These are phyloP conservation scores for Esox niger DNA, from an alignment of 2,113 vertebrate species.

Conservation along the genomic window DNA sequence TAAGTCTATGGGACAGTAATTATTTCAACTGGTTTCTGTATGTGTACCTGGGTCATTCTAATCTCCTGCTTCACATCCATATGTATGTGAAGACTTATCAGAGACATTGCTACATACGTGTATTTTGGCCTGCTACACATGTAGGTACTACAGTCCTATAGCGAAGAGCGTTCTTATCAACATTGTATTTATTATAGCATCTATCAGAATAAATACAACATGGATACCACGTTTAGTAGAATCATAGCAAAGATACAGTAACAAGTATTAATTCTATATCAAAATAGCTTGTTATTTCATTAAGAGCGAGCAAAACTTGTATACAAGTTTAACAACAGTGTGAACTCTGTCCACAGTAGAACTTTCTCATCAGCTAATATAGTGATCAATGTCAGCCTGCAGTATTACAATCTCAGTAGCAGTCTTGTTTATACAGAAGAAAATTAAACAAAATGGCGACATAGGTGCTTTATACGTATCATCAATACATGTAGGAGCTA, in stretches of 20 bases:
- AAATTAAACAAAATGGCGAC: slow-evolving; percentile 34
- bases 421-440: slow-evolving; percentile 60
- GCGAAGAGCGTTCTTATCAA: slow-evolving; percentile 40
- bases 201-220: slow-evolving; percentile 63
- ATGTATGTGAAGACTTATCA: not conserved
- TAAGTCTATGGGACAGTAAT: not conserved
- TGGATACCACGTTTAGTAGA: slow-evolving; percentile 51
- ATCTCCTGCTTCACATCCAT: not conserved
- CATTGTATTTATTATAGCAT: slow-evolving; percentile 60
- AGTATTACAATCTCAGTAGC: slow-evolving; percentile 57
- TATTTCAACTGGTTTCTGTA: slow-evolving; percentile 8
- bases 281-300: slow-evolving; percentile 46
- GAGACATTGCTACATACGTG: not conserved
- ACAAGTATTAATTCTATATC: slow-evolving; percentile 48
- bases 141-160: slow-evolving; percentile 21
- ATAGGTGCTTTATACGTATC: slow-evolving; percentile 40
- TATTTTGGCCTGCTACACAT: slow-evolving; percentile 5
- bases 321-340: slow-evolving; percentile 4
- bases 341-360: slow-evolving; percentile 48
- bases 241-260: slow-evolving; percentile 27
- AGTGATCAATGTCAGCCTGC: slow-evolving; percentile 54
- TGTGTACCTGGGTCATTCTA: not conserved
- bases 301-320: slow-evolving; percentile 19
- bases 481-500: slow-evolving; percentile 51
- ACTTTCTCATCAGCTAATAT: slow-evolving; percentile 31